Percentiles rank a stretch among this genome's conserved stretches.
Conservation (phyloP, 2,888 invertebrate genomes). For the Trichogramma dendrolimi region DNA sequence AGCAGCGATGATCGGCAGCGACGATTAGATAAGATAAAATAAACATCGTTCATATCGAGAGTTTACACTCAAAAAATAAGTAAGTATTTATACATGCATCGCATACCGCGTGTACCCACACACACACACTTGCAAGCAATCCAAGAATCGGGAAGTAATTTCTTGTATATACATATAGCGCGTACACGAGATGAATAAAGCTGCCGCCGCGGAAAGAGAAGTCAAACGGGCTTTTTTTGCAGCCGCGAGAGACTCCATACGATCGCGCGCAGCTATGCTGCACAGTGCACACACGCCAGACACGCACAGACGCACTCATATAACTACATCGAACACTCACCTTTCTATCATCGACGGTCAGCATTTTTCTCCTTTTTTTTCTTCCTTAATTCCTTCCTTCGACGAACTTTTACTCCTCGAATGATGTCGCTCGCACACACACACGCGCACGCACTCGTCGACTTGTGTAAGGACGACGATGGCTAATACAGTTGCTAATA, state of each 20-base stretch:
- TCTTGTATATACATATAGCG: not conserved
- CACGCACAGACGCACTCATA: not conserved
- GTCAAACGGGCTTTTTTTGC: not conserved
- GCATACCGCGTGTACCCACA: too few relatives aligned
- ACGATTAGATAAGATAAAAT: too few relatives aligned
- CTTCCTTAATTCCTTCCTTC: too few relatives aligned
- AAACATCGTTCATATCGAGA: too few relatives aligned
- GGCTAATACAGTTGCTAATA: too few relatives aligned
- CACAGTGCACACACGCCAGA: not conserved
- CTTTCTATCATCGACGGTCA: constrained; percentile 20
- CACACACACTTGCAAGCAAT: not conserved
- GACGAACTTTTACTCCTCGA: too few relatives aligned
- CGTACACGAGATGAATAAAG: not conserved
- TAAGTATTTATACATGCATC: too few relatives aligned
- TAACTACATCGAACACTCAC: constrained; percentile 1
- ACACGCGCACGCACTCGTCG: too few relatives aligned
- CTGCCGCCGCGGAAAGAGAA: not conserved
- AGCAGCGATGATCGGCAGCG: too few relatives aligned
- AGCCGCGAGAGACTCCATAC: not conserved
- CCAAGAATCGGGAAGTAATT: not conserved
- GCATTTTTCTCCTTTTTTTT: constrained; percentile 8
- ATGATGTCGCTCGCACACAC: too few relatives aligned
- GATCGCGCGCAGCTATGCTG: not conserved
- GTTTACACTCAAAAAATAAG: too few relatives aligned
- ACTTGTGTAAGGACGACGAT: too few relatives aligned